Evolutionary conservation across 2,797 vertebrate species (phyloP), one percentile per base, ranked within the genome.

Genomic region (Falco biarmicus): DNA sequence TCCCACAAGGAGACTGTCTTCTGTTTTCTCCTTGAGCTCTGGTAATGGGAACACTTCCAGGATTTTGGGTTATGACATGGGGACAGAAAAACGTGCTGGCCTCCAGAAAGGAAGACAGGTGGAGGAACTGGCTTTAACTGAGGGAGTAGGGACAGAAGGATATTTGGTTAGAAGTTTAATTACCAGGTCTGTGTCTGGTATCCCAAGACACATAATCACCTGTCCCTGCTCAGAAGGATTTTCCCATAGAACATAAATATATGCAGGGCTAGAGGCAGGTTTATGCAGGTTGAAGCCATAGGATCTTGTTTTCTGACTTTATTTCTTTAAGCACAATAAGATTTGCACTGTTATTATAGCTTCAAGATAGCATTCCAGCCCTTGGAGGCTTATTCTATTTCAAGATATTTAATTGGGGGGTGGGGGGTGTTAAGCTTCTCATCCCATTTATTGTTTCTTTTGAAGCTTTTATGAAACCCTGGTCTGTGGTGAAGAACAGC

Each of bases 81-180:
- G 9, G 15, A 66, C 22, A 74, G 39, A 64, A 65, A 93, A 92
- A 66, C 6, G 12, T 25, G 3, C 12, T 69, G 10, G 10, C 2
- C 4, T 77, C 5, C n/a, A 68, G 43, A 63, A 79, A 45, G 84
- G 15, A 65, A 50, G 11, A 39, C 15, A 13, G 13, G 2, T 51
- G 64, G 14, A 80, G 2, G 41, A 94, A 64, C 9, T 56, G 4
- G 37, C 43, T 83, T 79, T 77, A 63, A 73, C 9, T 41, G 34
- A 31, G 15, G 10, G 21, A 80, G 15, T 31, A 12, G 6, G 43
- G 13, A 73, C 0, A 0, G 57, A 74, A 85, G 13, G 32, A 39
- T 71, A 13, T 75, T 93, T 69, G 22, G 11, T 81, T 93, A 80
- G 73, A 95, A 90, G 85, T 81, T 41, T 78, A 88, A 91, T 87